These are phyloP conservation scores for Caenorhabditis sp. DNA, from an alignment of 2,888 invertebrate species.

Conservation along the genomic window DNA sequence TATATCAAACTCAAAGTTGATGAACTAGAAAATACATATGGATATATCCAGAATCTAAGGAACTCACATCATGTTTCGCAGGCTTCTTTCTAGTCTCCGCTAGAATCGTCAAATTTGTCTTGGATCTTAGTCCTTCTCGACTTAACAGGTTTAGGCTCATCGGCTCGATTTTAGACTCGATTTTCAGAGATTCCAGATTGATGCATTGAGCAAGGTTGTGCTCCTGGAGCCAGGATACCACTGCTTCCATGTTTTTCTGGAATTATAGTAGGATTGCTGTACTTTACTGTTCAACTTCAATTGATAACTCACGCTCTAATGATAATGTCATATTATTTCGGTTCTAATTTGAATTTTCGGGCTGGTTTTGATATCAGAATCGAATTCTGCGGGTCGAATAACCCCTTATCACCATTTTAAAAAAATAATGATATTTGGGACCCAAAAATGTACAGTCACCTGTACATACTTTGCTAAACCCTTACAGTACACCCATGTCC, in stretches of 20 bases:
- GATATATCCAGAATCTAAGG: neutral
- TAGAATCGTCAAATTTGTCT: neutral
- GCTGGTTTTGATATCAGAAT: too few species aligned
- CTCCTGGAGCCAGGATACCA: neutral
- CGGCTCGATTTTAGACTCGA: neutral
- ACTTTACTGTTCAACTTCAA: too few species aligned
- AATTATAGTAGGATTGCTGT: too few species aligned
- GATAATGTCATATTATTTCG: too few species aligned
- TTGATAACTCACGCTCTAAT: too few species aligned
- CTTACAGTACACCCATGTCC: too few species aligned
- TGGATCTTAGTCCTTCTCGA: neutral
- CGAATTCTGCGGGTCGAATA: too few species aligned
- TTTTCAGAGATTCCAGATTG: neutral
- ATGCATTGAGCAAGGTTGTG: neutral
- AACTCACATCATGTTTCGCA: neutral
- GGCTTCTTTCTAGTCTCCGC: neutral
- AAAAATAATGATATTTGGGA: too few species aligned
- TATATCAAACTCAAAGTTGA: neutral
- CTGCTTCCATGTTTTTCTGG: neutral
- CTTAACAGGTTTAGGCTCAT: neutral
- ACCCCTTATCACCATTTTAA: too few species aligned
- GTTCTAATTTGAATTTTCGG: too few species aligned
- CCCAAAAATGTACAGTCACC: too few species aligned
- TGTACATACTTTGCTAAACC: too few species aligned
- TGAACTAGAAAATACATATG: neutral